These are phyloP conservation scores for Eublepharis macularius DNA, from an alignment of 2,113 vertebrate genomes.

Conservation along the genomic window DNA sequence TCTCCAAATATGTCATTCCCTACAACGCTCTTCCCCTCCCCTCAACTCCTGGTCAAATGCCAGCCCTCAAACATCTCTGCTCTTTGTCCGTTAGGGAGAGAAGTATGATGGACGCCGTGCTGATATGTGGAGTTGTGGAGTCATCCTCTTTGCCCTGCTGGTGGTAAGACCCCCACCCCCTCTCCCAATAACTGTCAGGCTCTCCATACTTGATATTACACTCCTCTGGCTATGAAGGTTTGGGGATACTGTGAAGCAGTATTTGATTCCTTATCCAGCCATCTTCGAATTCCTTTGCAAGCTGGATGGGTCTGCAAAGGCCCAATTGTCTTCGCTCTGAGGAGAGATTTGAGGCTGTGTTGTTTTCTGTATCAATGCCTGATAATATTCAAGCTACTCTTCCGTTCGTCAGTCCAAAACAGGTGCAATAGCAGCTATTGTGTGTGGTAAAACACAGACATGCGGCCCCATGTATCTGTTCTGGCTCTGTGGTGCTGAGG, in stretches of 20 bases:
- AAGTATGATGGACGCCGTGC: slow-evolving; percentile 91
- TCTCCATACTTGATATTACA: too few relatives aligned
- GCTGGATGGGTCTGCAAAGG: not conserved
- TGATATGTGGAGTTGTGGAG: slow-evolving; percentile 93
- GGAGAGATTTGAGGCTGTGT: too few relatives aligned
- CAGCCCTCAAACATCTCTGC: not conserved
- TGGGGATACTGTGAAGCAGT: not conserved
- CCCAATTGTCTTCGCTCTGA: not conserved
- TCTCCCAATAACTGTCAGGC: not conserved
- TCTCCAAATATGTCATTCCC: not conserved
- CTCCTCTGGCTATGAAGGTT: not conserved
- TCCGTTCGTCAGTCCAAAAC: too few relatives aligned
- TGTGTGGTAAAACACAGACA: too few relatives aligned
- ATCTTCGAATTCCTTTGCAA: not conserved
- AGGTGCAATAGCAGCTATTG: too few relatives aligned
- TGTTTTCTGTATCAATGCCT: too few relatives aligned
- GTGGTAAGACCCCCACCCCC: not conserved
- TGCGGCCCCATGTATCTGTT: too few relatives aligned
- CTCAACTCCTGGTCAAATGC: not conserved
- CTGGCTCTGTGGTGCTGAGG: too few relatives aligned
- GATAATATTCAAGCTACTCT: too few relatives aligned
- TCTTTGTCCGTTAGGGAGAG: slow-evolving; percentile 78
- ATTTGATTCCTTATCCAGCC: not conserved
- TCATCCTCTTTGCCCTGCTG: slow-evolving; percentile 76
- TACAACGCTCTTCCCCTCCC: not conserved